Base-by-base conservation (phyloP, 2,888 invertebrate genomes). In the Trimorus sp. region DNA sequence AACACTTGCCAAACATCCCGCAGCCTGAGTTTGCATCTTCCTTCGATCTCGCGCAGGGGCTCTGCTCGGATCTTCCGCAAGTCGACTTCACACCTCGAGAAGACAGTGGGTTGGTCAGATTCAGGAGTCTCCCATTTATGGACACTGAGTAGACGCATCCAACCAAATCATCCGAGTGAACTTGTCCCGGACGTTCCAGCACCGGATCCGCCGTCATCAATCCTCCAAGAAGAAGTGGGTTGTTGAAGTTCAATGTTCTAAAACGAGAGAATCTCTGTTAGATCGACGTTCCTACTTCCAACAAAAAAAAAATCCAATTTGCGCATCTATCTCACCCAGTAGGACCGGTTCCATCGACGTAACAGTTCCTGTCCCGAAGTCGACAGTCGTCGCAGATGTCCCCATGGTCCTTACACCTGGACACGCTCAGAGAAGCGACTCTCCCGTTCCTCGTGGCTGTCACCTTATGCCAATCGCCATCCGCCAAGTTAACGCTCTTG, bases 91-190 rank as follows among this genome's bases (percentile, higher is more conserved):
- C 94, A 0, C 95, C 95, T 6, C 94, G 93, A 4, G 96, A 94
- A 63, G 94, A 93, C 1, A 97, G 86, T 0, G 98, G 97, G 85
- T 94, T 95, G 78, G 96, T 96, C 66, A 98, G 92, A 89, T 98
- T 98, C 36, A 98, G 90, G 0, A 95, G 93, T 26, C 97, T 94
- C 4, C 98, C 98, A 88, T 98, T 98, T 69, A 98, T 94, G 0
- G 96, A 94, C 1, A 98, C 96, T 85, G 97, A 97, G 89, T 98
- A 97, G 85, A 98, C 95, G 89, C 99, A 99, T 6, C 99, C 99
- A 14, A 98, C 95, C 79, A 99, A 95, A 90, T 98, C 98, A 89
- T 98, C 98, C 0, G 98, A 96, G 87, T 96, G 96, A 49, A 98
- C 95, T 92, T 98, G 98, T 0, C 97, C 97, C 0, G 97, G 97